Conservation (phyloP, 2,797 vertebrate species). For the Galago senegalensis region DNA sequence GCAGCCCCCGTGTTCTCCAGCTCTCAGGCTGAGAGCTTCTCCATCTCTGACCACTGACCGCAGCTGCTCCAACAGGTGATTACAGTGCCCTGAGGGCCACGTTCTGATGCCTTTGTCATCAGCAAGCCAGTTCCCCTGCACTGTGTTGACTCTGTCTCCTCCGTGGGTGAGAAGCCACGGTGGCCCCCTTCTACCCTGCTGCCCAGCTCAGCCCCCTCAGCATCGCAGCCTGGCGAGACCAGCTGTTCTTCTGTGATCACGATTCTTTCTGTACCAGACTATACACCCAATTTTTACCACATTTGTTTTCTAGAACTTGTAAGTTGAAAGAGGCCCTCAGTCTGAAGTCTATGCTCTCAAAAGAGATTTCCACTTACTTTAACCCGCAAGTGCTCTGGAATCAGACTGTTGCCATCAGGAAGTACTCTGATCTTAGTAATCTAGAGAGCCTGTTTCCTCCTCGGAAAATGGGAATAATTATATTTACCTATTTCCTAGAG, state of each 20-base stretch:
- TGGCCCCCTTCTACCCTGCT: accelerated
- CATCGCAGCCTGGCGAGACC: accelerated
- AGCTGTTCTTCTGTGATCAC: background rate
- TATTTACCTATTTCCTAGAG: background rate
- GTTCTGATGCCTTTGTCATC: too few relatives aligned
- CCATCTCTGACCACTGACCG: background rate
- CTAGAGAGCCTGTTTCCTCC: background rate
- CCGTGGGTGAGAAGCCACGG: accelerated
- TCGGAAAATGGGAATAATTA: background rate
- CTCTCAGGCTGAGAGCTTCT: background rate
- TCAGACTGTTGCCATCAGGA: background rate
- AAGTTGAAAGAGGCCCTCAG: background rate
- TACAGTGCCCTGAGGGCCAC: accelerated
- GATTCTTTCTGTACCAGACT: background rate
- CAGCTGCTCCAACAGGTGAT: background rate
- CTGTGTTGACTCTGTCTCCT: background rate
- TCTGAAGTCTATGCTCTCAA: background rate
- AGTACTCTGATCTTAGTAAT: accelerated
- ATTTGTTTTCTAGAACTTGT: background rate
- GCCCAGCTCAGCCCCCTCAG: background rate
- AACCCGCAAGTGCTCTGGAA: background rate
- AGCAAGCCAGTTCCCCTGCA: background rate
- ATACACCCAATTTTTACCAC: background rate
- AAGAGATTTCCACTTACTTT: background rate
- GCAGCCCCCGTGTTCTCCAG: background rate